Percentiles rank a stretch among this genome's conserved stretches.
phyloP scores from a whole-genome alignment of 2,888 invertebrate species.

The Sipunculus nudus region DNA sequence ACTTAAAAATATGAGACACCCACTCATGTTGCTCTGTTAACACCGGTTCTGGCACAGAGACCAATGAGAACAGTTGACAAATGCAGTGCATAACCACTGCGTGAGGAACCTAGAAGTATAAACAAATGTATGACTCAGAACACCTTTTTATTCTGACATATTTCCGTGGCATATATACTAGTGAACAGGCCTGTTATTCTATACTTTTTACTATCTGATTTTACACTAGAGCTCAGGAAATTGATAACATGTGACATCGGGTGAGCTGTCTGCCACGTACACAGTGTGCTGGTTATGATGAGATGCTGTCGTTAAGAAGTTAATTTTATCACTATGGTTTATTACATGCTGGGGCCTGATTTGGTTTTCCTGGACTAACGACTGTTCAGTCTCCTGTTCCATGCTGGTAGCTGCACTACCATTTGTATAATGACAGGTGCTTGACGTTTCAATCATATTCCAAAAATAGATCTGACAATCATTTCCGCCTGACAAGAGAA shows the following conservation, averaged over 20 bases:
- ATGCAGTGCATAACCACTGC: too few species aligned
- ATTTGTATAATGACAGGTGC: neutral
- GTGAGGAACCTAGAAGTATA: too few species aligned
- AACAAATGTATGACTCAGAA: too few species aligned
- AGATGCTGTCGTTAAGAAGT: slow-evolving; percentile 56
- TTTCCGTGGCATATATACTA: too few species aligned
- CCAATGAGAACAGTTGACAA: too few species aligned
- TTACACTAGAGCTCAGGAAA: slow-evolving; percentile 12
- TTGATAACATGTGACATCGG: slow-evolving; percentile 45
- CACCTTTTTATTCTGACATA: too few species aligned
- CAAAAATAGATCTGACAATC: slow-evolving; percentile 53
- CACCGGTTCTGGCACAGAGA: too few species aligned
- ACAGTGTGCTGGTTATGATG: slow-evolving; percentile 39
- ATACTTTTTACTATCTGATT: neutral
- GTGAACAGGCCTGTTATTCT: too few species aligned
- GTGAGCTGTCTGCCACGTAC: slow-evolving; percentile 56
- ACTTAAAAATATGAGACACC: too few species aligned
- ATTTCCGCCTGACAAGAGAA: slow-evolving; percentile 57
- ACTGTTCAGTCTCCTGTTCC: too few species aligned
- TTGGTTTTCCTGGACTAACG: too few species aligned
- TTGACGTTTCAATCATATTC: slow-evolving; percentile 43
- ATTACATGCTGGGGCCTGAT: slow-evolving; percentile 27
- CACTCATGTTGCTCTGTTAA: too few species aligned
- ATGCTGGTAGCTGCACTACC: neutral
- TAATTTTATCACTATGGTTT: slow-evolving; percentile 53